phyloP scores from a whole-genome alignment of 2,888 invertebrate genomes.

The Trichopoda pennipes region DNA sequence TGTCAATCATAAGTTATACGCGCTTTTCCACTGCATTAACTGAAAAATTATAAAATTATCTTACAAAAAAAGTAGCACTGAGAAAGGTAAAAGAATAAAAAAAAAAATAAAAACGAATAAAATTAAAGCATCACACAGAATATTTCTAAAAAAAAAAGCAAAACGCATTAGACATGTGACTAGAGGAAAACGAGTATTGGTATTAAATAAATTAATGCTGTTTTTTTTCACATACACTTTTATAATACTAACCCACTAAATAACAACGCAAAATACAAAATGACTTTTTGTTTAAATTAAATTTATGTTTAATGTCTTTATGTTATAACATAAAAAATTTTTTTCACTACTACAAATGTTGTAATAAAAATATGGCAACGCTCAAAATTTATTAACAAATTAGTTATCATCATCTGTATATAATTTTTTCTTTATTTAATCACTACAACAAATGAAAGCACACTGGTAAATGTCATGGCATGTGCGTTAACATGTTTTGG shows the following conservation, averaged over 20 bases:
- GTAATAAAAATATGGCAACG: no score
- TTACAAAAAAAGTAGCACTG: neutral
- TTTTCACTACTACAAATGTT: no score
- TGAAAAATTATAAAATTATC: slow-evolving; percentile 51
- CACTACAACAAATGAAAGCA: no score
- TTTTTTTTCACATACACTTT: slow-evolving; percentile 51
- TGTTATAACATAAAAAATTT: neutral
- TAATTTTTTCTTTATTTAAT: no score
- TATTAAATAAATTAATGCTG: slow-evolving; percentile 49
- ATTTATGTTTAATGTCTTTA: neutral
- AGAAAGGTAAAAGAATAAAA: neutral
- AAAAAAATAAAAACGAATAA: no score
- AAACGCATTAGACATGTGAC: slow-evolving; percentile 17
- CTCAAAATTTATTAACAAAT: no score
- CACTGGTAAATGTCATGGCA: no score
- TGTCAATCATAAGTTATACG: slow-evolving; percentile 76
- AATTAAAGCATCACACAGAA: slow-evolving; percentile 14
- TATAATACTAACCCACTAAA: slow-evolving; percentile 70
- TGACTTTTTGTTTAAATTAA: neutral
- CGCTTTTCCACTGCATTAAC: slow-evolving; percentile 69
- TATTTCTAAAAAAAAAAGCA: slow-evolving; percentile 9
- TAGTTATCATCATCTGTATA: no score
- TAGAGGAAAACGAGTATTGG: slow-evolving; percentile 60
- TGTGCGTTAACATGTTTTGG: no score
- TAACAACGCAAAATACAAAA: neutral